These are phyloP conservation scores for Stegophylla sp. DNA, from an alignment of 2,888 invertebrate species.

Conservation along the genomic window DNA sequence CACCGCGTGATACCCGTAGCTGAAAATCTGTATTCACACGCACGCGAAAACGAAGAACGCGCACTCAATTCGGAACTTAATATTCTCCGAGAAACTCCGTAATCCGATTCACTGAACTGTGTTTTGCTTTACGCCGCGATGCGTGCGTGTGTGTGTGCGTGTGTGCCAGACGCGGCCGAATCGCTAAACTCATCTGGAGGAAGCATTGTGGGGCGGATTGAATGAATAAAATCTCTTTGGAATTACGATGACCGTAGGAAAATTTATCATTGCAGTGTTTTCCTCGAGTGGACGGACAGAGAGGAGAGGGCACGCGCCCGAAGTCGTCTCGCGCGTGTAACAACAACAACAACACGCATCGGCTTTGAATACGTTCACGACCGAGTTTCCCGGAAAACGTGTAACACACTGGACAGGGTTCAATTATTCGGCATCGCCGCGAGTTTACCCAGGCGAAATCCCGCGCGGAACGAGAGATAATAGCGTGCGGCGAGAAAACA, in stretches of 20 bases:
- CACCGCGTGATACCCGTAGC: not conserved
- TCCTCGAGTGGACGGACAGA: not conserved
- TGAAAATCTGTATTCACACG: not conserved
- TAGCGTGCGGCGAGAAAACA: too few species aligned
- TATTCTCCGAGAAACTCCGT: slow-evolving; percentile 3
- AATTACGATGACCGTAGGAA: not conserved
- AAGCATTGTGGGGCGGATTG: not conserved
- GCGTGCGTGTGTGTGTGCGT: not conserved
- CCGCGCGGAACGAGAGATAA: too few species aligned
- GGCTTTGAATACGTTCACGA: too few species aligned
- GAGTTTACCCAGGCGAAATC: too few species aligned
- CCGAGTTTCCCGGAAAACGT: too few species aligned
- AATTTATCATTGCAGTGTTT: slow-evolving; percentile 22
- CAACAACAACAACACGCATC: too few species aligned
- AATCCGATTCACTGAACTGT: not conserved
- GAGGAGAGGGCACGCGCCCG: not conserved
- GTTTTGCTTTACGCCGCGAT: not conserved
- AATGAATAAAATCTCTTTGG: not conserved
- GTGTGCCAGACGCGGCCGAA: not conserved
- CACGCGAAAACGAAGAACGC: too few species aligned
- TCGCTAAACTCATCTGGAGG: slow-evolving; percentile 16
- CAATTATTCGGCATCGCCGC: too few species aligned
- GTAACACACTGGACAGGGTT: too few species aligned
- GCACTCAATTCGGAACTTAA: not conserved
- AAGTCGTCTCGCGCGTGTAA: too few species aligned